Percentiles rank a stretch among this genome's conserved stretches.
phyloP scores from a whole-genome alignment of 2,797 vertebrate genomes.

The Helarctos malayanus region DNA sequence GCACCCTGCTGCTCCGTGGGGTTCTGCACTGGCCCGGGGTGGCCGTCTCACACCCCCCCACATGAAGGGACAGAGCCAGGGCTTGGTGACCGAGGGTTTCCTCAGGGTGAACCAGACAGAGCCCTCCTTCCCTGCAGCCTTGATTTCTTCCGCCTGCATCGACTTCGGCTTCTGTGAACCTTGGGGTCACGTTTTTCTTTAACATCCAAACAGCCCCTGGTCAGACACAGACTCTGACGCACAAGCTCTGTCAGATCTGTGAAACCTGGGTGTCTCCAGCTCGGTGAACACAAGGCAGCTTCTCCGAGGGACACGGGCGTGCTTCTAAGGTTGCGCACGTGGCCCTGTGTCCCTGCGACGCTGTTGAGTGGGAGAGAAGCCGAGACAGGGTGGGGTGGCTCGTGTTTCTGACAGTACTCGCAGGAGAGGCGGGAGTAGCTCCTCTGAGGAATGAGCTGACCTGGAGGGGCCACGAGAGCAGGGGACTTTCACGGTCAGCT shows the following conservation, averaged over 20 bases:
- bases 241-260: background rate
- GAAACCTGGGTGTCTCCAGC: background rate
- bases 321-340: background rate
- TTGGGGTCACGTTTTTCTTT: background rate
- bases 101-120: background rate
- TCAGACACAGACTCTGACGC: background rate
- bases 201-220: background rate
- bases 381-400: background rate
- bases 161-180: background rate
- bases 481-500: background rate
- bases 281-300: background rate
- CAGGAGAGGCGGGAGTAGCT: too few species aligned
- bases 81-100: background rate
- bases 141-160: background rate
- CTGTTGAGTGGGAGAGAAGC: background rate
- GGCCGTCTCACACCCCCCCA: background rate
- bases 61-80: background rate
- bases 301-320: background rate
- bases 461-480: background rate
- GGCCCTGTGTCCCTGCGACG: background rate
- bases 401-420: background rate
- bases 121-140: background rate
- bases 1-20: background rate
- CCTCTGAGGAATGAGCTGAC: background rate
- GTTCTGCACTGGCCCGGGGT: rapidly evolving